Base-by-base conservation (phyloP, 2,888 invertebrate species). In the Pristionchus exspectatus region DNA sequence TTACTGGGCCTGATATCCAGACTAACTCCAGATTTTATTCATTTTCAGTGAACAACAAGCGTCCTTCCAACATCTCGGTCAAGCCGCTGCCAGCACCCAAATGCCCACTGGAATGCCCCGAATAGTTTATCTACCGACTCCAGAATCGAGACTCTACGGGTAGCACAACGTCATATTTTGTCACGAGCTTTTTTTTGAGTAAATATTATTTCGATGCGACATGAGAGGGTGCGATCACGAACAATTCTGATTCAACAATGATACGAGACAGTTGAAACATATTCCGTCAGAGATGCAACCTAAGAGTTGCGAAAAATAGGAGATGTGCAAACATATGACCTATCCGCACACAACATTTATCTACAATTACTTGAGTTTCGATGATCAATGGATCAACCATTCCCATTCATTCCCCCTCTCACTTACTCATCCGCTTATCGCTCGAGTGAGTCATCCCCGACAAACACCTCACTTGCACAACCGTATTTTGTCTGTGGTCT, bases 361-460 rank as follows among this genome's bases (percentile, higher is more conserved):
- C n/a, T n/a, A 27, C 66, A 5, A 66, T 66, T n/a, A 12, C 56
- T 21, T 18, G 56, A 56, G 44, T 10, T 56, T 21, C 16, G 7
- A 38, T n/a, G 44, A 81, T 44, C 81, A 54, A 12, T 72, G 72
- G 33, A 72, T 72, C 72, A 72, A 72, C 24, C 66, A 24, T 27
- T 7, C n/a, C 59, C 18, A 14, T 69, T 24, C 69, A 27, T 27
- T 27, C n/a, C 27, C 33, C 66, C 18, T 3, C 30, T 16, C 77
- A 10, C 44, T 77, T 38, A 77, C 77, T 77, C 77, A 77, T 77
- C 77, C 44, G 18, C 77, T 77, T 77, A 77, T 77, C 77, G 38
- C 1, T 16, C 38, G 33, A 69, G 24, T 77, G 77, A 77, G 18
- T 77, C 77, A 77, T 44, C 74, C 16, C 44, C 27, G 12, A 16